Conservation (phyloP, 2,113 vertebrate genomes). For the Rhegmatorhina hoffmannsi region DNA sequence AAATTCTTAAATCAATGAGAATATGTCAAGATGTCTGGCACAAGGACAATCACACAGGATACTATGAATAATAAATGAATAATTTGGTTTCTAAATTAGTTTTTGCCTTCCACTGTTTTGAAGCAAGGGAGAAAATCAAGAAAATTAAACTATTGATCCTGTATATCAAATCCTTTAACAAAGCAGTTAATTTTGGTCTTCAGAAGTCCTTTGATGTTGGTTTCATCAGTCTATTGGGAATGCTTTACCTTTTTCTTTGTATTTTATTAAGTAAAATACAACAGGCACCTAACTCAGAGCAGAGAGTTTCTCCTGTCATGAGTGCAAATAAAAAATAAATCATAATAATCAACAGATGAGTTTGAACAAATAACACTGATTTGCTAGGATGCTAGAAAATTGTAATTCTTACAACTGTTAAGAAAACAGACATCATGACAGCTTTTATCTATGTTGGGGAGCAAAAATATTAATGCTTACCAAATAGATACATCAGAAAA, state of each 20-base stretch:
- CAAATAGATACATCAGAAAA: background rate
- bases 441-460: background rate
- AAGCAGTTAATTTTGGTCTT: background rate
- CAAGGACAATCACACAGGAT: background rate
- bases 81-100: background rate
- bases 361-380: background rate
- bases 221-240: background rate
- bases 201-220: background rate
- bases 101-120: background rate
- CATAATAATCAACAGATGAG: background rate
- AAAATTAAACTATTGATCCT: background rate
- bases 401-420: background rate
- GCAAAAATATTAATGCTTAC: background rate
- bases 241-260: background rate
- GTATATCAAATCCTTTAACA: background rate
- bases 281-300: background rate
- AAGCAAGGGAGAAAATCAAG: background rate
- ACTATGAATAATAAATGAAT: background rate
- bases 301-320: background rate
- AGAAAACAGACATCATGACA: background rate
- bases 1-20: background rate
- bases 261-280: background rate
- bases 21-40: background rate
- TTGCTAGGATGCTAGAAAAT: background rate
- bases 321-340: background rate